Evolutionary conservation across 1,140 invertebrate species (phyloP).

Genomic region (Macrosteles quadrilineatus): DNA sequence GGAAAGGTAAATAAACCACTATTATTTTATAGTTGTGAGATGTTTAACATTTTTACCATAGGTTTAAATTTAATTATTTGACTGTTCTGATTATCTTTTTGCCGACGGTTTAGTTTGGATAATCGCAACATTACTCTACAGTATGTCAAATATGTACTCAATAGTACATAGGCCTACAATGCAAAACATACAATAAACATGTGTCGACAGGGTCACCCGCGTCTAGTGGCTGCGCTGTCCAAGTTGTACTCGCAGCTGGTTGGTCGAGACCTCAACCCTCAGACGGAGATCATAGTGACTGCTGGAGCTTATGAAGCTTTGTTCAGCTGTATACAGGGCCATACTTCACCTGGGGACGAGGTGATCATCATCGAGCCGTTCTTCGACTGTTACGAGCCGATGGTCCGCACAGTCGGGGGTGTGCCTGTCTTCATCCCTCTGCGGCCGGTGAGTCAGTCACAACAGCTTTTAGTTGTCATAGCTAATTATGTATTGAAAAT

Average conservation of each 20-base stretch:
- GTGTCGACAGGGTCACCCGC: conserved; percentile 85
- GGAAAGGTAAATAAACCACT: no score
- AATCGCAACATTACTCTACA: no score
- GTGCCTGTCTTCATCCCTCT: conserved; percentile 86
- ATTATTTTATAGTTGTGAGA: no score
- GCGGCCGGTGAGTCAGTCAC: conserved; percentile 63
- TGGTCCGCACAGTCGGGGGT: conserved; percentile 87
- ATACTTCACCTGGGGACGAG: conserved; percentile 83
- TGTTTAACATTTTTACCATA: no score
- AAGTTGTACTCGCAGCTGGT: conserved; percentile 84
- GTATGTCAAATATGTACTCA: no score
- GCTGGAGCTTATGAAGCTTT: conserved; percentile 93
- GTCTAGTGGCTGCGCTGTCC: conserved; percentile 80
- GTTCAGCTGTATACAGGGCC: conserved; percentile 80
- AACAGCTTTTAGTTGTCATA: not conserved
- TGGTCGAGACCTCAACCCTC: conserved; percentile 71
- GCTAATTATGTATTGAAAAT: no score
- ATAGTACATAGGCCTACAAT: no score
- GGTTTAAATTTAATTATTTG: no score
- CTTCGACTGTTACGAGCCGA: conserved; percentile 97
- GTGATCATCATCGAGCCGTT: conserved; percentile 98
- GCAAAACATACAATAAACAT: no score
- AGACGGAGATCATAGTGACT: conserved; percentile 85
- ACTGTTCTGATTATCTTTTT: no score
- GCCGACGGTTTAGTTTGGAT: no score